Evolutionary conservation across 2,797 vertebrate genomes (phyloP).

Genomic region (Chrosomus eos): DNA sequence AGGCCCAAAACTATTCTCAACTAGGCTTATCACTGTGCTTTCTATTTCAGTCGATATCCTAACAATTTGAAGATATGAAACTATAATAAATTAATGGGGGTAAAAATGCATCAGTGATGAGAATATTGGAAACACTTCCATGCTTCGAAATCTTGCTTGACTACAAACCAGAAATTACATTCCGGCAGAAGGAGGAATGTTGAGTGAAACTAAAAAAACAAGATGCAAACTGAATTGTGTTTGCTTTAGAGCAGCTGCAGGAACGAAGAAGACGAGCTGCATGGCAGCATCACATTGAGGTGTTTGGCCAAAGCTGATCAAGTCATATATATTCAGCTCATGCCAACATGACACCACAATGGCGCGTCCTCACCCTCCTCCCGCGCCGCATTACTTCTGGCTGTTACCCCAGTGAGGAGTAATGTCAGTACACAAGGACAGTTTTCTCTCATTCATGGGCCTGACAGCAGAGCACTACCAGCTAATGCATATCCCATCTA

Average conservation of each 20-base stretch:
- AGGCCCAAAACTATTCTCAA: neutral
- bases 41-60: neutral
- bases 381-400: neutral
- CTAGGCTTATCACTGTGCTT: neutral
- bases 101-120: neutral
- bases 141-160: neutral
- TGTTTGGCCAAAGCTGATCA: slow-evolving; percentile 28
- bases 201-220: neutral
- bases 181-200: neutral
- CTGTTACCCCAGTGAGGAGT: slow-evolving; percentile 21
- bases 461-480: slow-evolving; percentile 30
- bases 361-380: slow-evolving; percentile 18
- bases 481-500: slow-evolving; percentile 31
- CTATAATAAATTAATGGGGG: neutral
- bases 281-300: slow-evolving; percentile 9
- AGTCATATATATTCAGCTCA: slow-evolving; percentile 40
- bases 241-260: neutral
- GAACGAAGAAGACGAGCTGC: neutral
- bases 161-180: neutral
- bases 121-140: slow-evolving; percentile 3
- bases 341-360: slow-evolving; percentile 39
- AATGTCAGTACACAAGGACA: slow-evolving; percentile 39
- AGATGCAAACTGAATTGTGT: neutral
- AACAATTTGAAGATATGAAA: neutral
- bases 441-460: slow-evolving; percentile 18